Conservation (phyloP, 2,888 invertebrate species). For the Melieria picta region DNA sequence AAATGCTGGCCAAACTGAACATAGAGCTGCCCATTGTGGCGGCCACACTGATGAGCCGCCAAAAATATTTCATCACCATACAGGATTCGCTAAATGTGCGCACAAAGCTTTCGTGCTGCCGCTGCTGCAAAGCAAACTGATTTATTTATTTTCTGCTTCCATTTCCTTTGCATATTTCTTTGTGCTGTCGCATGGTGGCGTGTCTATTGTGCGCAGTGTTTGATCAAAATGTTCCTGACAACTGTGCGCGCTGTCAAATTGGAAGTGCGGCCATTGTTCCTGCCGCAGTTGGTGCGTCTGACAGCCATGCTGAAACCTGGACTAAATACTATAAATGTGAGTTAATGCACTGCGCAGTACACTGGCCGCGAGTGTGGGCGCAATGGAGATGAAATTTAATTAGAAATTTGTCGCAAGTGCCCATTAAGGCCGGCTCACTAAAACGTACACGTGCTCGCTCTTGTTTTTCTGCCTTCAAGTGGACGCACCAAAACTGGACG, state of each 20-base stretch:
- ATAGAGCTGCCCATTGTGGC: conserved; percentile 85
- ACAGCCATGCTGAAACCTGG: conserved; percentile 86
- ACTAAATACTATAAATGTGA: conserved; percentile 74
- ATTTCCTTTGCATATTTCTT: not conserved
- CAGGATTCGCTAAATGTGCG: conserved; percentile 80
- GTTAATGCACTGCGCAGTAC: conserved; percentile 32
- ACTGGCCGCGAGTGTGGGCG: conserved; percentile 1
- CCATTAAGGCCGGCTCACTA: not conserved
- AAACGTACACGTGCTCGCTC: not conserved
- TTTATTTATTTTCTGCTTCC: not conserved
- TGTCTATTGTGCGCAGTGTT: conserved; percentile 68
- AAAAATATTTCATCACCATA: conserved; percentile 79
- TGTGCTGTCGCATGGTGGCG: too few species aligned
- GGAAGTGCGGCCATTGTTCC: conserved; percentile 89
- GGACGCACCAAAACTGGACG: conserved; percentile 88
- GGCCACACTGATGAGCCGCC: conserved; percentile 79
- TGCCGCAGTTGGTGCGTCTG: conserved; percentile 86
- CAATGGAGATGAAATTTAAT: conserved; percentile 9
- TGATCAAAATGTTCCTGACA: conserved; percentile 79
- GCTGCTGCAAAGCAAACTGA: not conserved
- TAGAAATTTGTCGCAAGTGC: conserved; percentile 10
- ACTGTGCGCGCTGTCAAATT: conserved; percentile 81
- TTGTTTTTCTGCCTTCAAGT: conserved; percentile 62
- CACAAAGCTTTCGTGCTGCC: not conserved
- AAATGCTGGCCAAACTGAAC: conserved; percentile 84